Base-by-base conservation (phyloP, 2,888 invertebrate genomes). In the Mesoligia furuncula region DNA sequence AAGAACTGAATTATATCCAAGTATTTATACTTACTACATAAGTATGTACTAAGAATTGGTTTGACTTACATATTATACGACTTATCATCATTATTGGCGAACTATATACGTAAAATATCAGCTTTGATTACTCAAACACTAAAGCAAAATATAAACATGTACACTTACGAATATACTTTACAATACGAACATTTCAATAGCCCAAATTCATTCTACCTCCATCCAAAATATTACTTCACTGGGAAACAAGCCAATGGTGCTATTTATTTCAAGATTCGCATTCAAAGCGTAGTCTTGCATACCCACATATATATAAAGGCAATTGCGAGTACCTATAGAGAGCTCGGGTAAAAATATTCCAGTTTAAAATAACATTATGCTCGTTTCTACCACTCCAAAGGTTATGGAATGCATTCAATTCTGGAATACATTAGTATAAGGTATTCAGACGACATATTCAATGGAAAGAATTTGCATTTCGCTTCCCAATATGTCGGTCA, bases 381-480 rank as follows among this genome's bases (percentile, higher is more conserved):
- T 66, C 82, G 71, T 82, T 79, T 66, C 64, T 42, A 78, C 31
- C 79, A 71, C 74, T 85, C 72, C 64, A 76, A 77, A 75, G 80
- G 80, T 85, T 85, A 85, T 78, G 61, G 79, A 83, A 75, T 78
- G 82, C 79, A 78, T 86, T 80, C 75, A 76, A 62, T 79, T 81
- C 81, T 77, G 70, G 45, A 75, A 86, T 77, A 86, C 85, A 84
- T 86, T 86, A 84, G 79, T 79, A 69, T 68, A 77, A 81, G 79
- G 77, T 73, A 84, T 86, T 85, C 84, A 84, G 80, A 74, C 75
- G 81, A 75, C 79, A 79, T 77, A 61, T 77, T 85, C 79, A 85
- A 85, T 80, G 77, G 64, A 83, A 77, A 67, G 68, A 80, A 86
- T 86, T 86, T 83, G 78, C 84, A 86, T 84, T 79, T 64, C 66